Evolutionary conservation across 2,797 vertebrate species (phyloP), one percentile per base, ranked within the genome.

Genomic region (Mormyrops boulengeri): DNA sequence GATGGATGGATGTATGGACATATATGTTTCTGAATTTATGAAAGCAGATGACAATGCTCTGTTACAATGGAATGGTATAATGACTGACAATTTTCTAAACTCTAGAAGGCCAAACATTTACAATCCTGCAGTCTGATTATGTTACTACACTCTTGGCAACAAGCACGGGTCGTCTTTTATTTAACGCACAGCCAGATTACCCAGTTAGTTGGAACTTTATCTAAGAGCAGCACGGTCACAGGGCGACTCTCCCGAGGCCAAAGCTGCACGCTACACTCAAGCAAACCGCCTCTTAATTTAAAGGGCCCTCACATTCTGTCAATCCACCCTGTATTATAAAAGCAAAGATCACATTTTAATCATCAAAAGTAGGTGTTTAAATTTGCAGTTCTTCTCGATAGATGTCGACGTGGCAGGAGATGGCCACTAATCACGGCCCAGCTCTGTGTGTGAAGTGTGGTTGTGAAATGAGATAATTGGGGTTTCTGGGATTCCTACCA

Each of bases 301-400:
- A 82, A 55, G 52, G 55, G 69, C 26, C 11, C 19, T 22, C 12
- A 26, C 7, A 22, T 52, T 53, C 19, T 30, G 30, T 38, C 57
- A 34, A 44, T 12, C 19, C 53, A 52, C 49, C 73, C 50, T 3
- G 17, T 89, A 89, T 82, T 47, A 89, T 17, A 19, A 84, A 89
- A 57, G 53, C 77, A 57, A 38, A 88, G 12, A 89, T 53, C 80
- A 55, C 14, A 34, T 88, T 82, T 88, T 52, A 77, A 19, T 77
- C 69, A 41, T 38, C 34, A 77, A 41, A 77, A 41, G 69, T 77
- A 77, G 34, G 34, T 41, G 34, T 41, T 41, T 17, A 73, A 73
- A 73, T 38, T 38, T 38, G 66, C 66, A 41, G 69, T 77, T 77
- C 34, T 77, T 77, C 69, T 77, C 69, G 14, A 17, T 17, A 77